Conservation (phyloP, 92 coral and sea anemone genomes). For the Zoanthus gigantus region DNA sequence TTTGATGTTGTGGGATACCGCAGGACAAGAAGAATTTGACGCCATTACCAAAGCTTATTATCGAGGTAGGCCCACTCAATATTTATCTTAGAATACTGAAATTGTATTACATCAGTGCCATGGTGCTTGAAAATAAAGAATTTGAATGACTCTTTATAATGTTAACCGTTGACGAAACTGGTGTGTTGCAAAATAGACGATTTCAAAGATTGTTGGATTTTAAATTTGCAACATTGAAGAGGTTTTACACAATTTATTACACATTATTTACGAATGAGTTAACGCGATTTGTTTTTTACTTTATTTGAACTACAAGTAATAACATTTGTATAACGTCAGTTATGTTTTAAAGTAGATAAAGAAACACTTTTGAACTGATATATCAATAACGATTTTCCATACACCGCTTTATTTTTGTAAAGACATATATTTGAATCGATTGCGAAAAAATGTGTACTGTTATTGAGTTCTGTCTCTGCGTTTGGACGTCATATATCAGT, state of each 20-base stretch:
- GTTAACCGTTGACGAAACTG: background rate
- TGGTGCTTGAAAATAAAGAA: background rate
- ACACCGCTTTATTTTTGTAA: no score
- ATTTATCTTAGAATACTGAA: background rate
- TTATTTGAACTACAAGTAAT: no score
- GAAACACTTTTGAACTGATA: background rate
- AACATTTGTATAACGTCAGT: no score
- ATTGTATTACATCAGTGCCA: background rate
- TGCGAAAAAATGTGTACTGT: no score
- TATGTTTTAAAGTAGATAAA: no score
- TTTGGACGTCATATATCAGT: no score
- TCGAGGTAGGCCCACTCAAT: constrained; percentile 71
- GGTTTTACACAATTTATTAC: background rate
- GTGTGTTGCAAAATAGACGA: background rate
- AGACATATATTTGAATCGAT: no score
- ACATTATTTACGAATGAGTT: background rate
- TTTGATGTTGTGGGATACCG: constrained; percentile 98
- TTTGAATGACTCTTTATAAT: background rate
- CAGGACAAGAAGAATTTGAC: constrained; percentile 99
- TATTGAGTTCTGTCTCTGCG: no score
- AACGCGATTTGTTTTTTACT: background rate
- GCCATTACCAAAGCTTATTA: constrained; percentile 99
- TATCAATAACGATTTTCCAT: no score
- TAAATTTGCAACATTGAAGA: background rate
- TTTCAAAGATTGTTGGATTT: background rate